Base-by-base conservation (phyloP, 2,797 vertebrate genomes). In the Lindbergichthys nudifrons region DNA sequence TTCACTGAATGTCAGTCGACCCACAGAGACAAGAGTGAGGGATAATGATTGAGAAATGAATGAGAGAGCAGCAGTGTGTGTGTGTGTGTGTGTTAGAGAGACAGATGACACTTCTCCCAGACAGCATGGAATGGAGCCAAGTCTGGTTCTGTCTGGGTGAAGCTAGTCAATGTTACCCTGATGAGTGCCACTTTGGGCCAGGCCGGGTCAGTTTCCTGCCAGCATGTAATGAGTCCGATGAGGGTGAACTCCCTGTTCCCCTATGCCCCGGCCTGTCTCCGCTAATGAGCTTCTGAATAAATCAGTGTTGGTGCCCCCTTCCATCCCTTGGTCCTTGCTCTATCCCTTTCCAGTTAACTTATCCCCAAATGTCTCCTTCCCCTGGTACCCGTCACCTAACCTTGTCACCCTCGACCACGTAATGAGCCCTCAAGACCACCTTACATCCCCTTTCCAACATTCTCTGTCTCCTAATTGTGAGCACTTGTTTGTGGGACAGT, bases 281-380 rank as follows among this genome's bases (percentile, higher is more conserved):
- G 69, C 91, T 95, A 95, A 96, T 95, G 94, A 95, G 95, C 90
- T 88, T 88, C 92, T 92, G 94, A 93, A 94, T 95, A 92, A 92
- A 94, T 93, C 91, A 89, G 72, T 84, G 78, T 86, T 83, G 80
- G 81, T 77, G 52, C 61, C 72, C 79, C 52, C 47, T 56, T 64
- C 45, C 53, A 82, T 71, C 60, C 79, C 68, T 58, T 76, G 82
- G 83, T 82, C 74, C 68, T 65, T 66, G 72, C 60, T 82, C 85
- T 65, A 60, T 79, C 69, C 75, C 21, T 69, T 84, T 84, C 76
- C 73, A 77, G 57, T 77, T 84, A 84, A 74, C 77, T 84, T 77
- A 74, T 76, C 72, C 75, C 73, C 19, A 73, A 15, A 54, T 45
- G 58, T 77, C 70, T 83, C 58, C 68, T 71, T 88, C 61, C 21